Evolutionary conservation across 2,797 vertebrate genomes (phyloP), one percentile per base, ranked within the genome.

Genomic region (Amazona finschi): DNA sequence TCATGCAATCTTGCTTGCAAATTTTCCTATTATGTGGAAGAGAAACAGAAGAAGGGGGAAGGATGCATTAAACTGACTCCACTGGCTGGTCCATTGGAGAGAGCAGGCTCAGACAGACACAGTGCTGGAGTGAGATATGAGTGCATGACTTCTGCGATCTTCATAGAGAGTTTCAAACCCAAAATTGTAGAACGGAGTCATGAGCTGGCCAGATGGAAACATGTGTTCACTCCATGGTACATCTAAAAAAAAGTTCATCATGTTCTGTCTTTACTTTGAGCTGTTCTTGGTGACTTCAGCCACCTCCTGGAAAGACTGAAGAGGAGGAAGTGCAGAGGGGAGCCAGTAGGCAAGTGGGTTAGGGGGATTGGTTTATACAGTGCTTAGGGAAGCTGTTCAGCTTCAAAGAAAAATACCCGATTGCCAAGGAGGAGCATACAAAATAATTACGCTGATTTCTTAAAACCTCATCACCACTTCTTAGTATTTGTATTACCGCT

Each of bases 91-190:
- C 53, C 20, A 91, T 31, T 52, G 65, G 22, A 81, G 71, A 73
- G 16, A 58, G 66, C 39, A 64, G 66, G 28, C 49, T 94, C 73
- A 92, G 85, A 67, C 73, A 93, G 85, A 64, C 8, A 36, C 5
- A 14, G 41, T 86, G 39, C 61, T 62, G 43, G 70, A 80, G 27
- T 3, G 22, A 93, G 82, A 50, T 4, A 19, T 13, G 66, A 95
- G 81, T 15, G 31, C 16, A 80, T 3, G 61, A n/a, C 78, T 28
- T 87, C 78, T 76, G 53, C 90, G 79, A 72, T 38, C 9, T 10
- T 77, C 67, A 57, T 2, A 88, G 87, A 71, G 80, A 80, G 60
- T 93, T 95, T 95, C 73, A 92, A 93, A 85, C 30, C 76, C 62
- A 46, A 76, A 91, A 44, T 3, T 85, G 43, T 67, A 57, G 31